These are phyloP conservation scores for Setophaga petechia DNA, from an alignment of 2,113 vertebrate genomes.

Conservation along the genomic window DNA sequence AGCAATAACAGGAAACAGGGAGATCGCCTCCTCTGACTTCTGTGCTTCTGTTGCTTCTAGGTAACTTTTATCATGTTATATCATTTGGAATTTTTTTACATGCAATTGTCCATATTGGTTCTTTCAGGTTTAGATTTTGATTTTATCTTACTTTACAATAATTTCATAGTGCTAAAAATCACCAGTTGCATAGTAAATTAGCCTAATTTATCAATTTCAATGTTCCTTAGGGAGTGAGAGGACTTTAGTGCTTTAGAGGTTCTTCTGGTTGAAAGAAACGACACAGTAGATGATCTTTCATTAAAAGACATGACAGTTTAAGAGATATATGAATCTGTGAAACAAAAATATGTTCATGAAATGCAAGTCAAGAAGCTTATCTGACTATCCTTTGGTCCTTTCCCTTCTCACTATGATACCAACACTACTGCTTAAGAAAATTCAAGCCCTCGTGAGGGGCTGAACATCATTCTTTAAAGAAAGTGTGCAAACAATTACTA, in stretches of 20 bases:
- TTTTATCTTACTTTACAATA: neutral
- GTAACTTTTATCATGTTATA: neutral
- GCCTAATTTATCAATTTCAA: neutral
- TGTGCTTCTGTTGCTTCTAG: neutral
- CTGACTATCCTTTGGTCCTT: neutral
- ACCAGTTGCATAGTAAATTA: neutral
- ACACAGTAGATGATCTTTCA: neutral
- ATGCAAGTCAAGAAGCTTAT: neutral
- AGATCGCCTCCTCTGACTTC: neutral
- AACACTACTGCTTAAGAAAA: neutral
- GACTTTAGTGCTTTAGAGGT: neutral
- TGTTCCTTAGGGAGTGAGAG: neutral
- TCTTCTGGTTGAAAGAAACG: neutral
- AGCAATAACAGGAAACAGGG: neutral
- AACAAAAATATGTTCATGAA: neutral
- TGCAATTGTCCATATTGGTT: neutral
- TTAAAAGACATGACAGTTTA: neutral
- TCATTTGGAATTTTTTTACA: neutral
- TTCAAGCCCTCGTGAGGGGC: rapidly evolving
- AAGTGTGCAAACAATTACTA: neutral
- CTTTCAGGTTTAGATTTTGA: neutral
- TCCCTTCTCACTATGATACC: neutral
- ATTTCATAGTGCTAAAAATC: neutral
- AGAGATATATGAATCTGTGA: neutral
- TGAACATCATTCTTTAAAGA: neutral